Evolutionary conservation across 2,888 invertebrate species (phyloP), one percentile per base, ranked within the genome.

Genomic region (Lithophane semibrunnea): DNA sequence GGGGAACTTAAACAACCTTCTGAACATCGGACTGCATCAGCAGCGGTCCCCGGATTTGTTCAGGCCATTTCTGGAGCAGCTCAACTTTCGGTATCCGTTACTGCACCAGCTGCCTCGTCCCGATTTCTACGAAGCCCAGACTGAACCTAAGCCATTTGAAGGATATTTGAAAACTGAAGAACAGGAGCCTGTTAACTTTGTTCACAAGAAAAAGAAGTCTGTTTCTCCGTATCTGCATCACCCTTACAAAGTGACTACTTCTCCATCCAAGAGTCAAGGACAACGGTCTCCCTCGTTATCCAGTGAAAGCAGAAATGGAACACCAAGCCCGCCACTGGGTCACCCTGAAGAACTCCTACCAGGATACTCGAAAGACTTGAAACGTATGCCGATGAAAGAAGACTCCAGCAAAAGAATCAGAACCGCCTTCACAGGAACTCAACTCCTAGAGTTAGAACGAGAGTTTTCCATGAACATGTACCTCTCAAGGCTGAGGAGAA

Each of bases 391-490:
- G 69, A 79, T 97, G 85, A 94, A 97, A 94, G 96, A 98, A 92
- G 97, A 97, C 84, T 98, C 98, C 1, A 98, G 98, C 89, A 99
- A 99, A 93, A 97, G 99, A 79, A 99, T 99, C 83, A 97, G 99
- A 63, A 99, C 99, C 0, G 99, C 99, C 0, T 99, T 99, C 93
- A 99, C 99, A 5, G 99, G 99, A 86, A 98, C 98, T 0, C 99
- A 99, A 92, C 97, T 99, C 0, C 94, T 99, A 73, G 98, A 99
- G 90, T 94, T 99, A 76, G 99, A 99, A 93, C 96, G 99, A 72
- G 99, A 99, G 92, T 99, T 99, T 93, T 97, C 98, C 0, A 95
- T 98, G 88, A 99, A 99, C 92, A 99, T 99, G 98, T 99, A 99
- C 91, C 95, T 99, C 56, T 99, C 99, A 0, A 97, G 99, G 63